These are phyloP conservation scores for Euzetes globulus DNA, from an alignment of 2,888 invertebrate genomes.

Conservation along the genomic window DNA sequence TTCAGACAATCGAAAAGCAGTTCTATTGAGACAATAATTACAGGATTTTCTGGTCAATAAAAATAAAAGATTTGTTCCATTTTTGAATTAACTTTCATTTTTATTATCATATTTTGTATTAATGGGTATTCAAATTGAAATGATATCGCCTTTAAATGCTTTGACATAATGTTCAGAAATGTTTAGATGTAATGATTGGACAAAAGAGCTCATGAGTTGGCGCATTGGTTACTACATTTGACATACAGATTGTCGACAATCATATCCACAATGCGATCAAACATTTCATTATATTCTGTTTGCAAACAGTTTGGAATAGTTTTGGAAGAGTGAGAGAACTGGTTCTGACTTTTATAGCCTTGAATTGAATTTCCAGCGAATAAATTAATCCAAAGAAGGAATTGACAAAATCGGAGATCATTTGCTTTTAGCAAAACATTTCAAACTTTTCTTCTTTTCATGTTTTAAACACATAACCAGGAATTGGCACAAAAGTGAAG, in stretches of 20 bases:
- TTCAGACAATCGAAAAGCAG: too few relatives aligned
- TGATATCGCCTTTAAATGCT: too few relatives aligned
- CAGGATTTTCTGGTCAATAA: too few relatives aligned
- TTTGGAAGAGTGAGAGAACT: neutral
- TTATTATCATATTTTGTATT: too few relatives aligned
- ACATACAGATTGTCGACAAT: neutral
- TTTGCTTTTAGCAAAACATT: neutral
- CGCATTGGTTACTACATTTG: neutral
- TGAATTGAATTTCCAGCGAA: neutral
- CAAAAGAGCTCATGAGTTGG: neutral
- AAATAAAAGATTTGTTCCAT: too few relatives aligned
- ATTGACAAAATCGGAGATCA: neutral
- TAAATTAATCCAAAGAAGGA: neutral
- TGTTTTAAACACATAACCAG: neutral
- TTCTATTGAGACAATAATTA: too few relatives aligned
- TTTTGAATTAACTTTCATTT: too few relatives aligned
- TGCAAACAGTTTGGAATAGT: too few relatives aligned
- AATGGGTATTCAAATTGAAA: too few relatives aligned
- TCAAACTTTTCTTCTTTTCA: neutral
- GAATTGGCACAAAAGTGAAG: neutral
- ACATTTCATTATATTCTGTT: neutral
- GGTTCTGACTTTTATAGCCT: neutral
- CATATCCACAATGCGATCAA: neutral
- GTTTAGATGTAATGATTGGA: neutral
- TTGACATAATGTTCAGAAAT: too few relatives aligned